Conservation (phyloP, 2,113 vertebrate species). For the Grallaria varia region DNA sequence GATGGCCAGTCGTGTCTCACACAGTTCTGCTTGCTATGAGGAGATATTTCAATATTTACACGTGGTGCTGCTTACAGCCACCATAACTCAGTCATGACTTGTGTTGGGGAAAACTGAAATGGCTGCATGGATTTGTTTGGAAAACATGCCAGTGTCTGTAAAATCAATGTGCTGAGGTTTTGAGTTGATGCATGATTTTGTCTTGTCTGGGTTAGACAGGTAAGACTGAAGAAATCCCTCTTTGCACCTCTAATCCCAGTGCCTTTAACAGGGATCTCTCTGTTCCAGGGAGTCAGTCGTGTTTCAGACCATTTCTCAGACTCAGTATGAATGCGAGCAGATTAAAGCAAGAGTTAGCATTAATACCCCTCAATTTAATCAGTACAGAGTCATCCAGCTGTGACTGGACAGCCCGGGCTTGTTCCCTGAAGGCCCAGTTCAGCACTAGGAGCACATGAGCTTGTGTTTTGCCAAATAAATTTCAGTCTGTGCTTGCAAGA, state of each 20-base stretch:
- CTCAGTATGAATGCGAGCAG: neutral
- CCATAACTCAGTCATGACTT: neutral
- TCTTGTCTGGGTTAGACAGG: neutral
- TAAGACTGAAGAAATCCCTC: neutral
- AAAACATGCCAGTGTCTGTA: neutral
- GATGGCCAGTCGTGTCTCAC: neutral
- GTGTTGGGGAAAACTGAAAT: neutral
- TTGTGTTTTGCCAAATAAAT: neutral
- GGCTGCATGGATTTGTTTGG: neutral
- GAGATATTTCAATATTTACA: neutral
- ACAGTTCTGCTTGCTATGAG: neutral
- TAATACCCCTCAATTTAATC: neutral
- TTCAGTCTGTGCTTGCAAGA: neutral
- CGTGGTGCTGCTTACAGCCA: neutral
- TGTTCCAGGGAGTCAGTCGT: neutral
- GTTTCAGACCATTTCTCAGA: neutral
- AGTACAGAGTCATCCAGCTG: neutral
- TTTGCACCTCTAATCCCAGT: neutral
- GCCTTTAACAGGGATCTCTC: neutral
- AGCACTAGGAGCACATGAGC: accelerated
- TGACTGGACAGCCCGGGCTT: neutral
- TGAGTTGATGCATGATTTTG: neutral
- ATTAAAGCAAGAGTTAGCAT: neutral
- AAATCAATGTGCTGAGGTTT: neutral
- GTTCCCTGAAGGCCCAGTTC: neutral